These are phyloP conservation scores for Sorex fumeus DNA, from an alignment of 2,113 vertebrate genomes.

Conservation along the genomic window DNA sequence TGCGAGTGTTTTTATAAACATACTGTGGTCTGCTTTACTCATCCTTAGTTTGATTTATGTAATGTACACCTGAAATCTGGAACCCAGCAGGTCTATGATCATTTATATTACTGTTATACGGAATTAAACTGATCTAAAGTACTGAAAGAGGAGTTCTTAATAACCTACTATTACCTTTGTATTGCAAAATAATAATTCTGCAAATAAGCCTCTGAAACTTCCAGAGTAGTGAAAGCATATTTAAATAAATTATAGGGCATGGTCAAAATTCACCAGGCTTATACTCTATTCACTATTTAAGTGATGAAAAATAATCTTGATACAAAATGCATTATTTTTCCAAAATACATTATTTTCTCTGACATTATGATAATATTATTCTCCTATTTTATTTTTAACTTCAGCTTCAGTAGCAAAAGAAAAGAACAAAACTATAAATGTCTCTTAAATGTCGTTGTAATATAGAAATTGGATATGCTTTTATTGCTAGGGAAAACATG, in stretches of 20 bases:
- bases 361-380: slow-evolving; percentile 37
- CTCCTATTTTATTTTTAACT: slow-evolving; percentile 43
- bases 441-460: neutral
- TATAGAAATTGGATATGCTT: neutral
- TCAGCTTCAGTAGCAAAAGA: neutral
- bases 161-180: slow-evolving; percentile 38
- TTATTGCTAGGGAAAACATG: neutral
- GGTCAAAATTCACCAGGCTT: neutral
- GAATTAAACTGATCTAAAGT: slow-evolving; percentile 27
- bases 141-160: slow-evolving; percentile 39
- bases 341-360: slow-evolving; percentile 51
- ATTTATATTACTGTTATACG: neutral
- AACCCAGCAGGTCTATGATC: neutral
- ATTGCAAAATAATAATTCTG: slow-evolving; percentile 74
- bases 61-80: neutral
- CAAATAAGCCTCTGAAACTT: slow-evolving; percentile 53
- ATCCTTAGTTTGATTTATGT: slow-evolving; percentile 6
- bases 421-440: slow-evolving; percentile 18
- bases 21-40: neutral
- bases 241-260: slow-evolving; percentile 66
- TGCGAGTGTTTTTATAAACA: neutral
- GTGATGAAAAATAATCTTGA: slow-evolving; percentile 56
- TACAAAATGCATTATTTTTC: slow-evolving; percentile 59
- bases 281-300: slow-evolving; percentile 16
- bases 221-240: slow-evolving; percentile 1